Evolutionary conservation across 1,140 invertebrate species (phyloP).

Genomic region (Drosophila busckii): DNA sequence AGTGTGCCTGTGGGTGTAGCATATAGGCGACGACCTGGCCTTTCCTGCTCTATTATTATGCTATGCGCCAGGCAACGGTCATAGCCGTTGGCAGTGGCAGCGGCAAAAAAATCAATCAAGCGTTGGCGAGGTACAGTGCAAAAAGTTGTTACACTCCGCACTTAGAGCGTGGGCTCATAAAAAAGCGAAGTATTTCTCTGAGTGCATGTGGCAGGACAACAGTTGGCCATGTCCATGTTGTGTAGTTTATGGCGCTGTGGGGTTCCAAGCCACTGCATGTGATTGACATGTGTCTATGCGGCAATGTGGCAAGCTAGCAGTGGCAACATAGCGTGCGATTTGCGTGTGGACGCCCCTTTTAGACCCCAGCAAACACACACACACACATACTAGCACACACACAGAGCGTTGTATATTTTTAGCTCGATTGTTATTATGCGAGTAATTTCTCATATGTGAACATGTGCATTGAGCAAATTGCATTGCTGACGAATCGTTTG

Average conservation of each 20-base stretch:
- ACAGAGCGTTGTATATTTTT: slow-evolving; percentile 17
- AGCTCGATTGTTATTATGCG: slow-evolving; percentile 53
- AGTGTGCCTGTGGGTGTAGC: not conserved
- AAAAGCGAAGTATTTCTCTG: slow-evolving; percentile 17
- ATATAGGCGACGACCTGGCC: not conserved
- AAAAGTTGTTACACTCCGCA: slow-evolving; percentile 14
- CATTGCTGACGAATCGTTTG: slow-evolving; percentile 28
- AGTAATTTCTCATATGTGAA: slow-evolving; percentile 19
- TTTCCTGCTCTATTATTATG: slow-evolving; percentile 41
- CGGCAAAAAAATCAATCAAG: slow-evolving; percentile 60
- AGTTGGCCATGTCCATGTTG: slow-evolving; percentile 12
- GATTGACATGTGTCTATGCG: slow-evolving; percentile 64
- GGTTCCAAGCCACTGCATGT: slow-evolving; percentile 23
- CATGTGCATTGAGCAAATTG: slow-evolving; percentile 35
- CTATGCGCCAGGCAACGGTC: slow-evolving; percentile 32
- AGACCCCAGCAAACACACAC: too few relatives aligned
- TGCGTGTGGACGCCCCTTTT: slow-evolving; percentile 27
- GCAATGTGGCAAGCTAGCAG: slow-evolving; percentile 22
- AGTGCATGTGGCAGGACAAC: slow-evolving; percentile 12
- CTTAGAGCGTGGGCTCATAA: slow-evolving; percentile 10
- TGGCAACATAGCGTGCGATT: slow-evolving; percentile 51
- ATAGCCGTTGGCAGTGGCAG: slow-evolving; percentile 17
- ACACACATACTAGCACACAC: too few relatives aligned
- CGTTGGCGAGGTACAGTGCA: slow-evolving; percentile 26
- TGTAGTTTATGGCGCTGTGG: slow-evolving; percentile 12